Percentiles rank a stretch among this genome's conserved stretches.
Conservation (phyloP, 2,113 vertebrate genomes). For the Petroica traversi region DNA sequence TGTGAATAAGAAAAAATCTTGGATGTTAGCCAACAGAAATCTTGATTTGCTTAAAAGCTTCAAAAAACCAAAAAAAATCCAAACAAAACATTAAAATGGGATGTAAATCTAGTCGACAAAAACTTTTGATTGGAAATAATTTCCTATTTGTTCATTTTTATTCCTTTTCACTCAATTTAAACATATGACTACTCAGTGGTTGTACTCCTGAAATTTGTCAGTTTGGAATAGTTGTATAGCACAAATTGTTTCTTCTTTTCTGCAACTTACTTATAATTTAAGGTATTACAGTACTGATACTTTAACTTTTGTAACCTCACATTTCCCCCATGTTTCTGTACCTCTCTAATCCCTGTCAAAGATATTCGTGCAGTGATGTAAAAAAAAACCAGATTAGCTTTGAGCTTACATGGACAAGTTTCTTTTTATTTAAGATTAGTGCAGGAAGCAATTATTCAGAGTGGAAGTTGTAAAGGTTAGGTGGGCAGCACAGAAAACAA, state of each 20-base stretch:
- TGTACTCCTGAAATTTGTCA: neutral
- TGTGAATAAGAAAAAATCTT: neutral
- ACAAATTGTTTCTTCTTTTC: neutral
- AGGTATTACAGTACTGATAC: neutral
- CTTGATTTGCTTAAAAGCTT: neutral
- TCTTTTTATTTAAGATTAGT: neutral
- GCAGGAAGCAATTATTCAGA: neutral
- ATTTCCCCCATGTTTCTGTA: neutral
- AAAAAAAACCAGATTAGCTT: neutral
- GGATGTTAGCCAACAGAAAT: neutral
- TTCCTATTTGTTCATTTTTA: neutral
- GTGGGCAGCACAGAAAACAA: neutral
- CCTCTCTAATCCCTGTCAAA: neutral
- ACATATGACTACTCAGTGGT: neutral
- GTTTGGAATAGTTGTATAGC: neutral
- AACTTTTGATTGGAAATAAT: neutral
- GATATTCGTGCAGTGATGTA: neutral
- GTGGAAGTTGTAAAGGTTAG: neutral
- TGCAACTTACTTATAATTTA: neutral
- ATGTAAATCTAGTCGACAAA: neutral
- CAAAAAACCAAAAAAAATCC: too few relatives aligned
- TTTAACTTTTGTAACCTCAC: neutral
- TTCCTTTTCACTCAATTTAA: neutral
- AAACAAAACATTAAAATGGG: neutral
- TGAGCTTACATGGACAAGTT: neutral